These are phyloP conservation scores for Hoplias malabaricus DNA, from an alignment of 2,113 vertebrate species.

Conservation along the genomic window DNA sequence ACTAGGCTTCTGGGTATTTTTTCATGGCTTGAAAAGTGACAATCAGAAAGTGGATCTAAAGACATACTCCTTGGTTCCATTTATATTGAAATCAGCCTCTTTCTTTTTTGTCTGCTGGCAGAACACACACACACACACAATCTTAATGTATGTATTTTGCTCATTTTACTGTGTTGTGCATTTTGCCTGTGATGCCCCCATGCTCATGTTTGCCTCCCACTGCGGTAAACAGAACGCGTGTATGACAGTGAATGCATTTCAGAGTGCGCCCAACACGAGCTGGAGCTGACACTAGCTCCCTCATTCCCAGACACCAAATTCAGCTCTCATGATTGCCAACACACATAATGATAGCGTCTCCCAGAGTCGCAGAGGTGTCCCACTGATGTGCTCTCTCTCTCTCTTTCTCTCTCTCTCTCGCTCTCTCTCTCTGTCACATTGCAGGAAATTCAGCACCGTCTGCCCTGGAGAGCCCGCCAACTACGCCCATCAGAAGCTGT, in stretches of 20 bases:
- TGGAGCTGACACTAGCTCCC: conserved; percentile 69
- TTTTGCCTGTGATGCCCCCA: conserved; percentile 64
- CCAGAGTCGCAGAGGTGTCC: conserved; percentile 75
- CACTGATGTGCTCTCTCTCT: conserved; percentile 67
- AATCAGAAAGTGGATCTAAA: conserved; percentile 73
- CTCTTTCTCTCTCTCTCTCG: conserved; percentile 59
- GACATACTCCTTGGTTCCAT: conserved; percentile 72
- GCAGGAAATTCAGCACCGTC: conserved; percentile 66
- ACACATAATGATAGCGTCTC: conserved; percentile 87
- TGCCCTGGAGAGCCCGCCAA: conserved; percentile 67
- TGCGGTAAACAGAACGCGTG: conserved; percentile 78
- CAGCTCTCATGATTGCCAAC: conserved; percentile 81
- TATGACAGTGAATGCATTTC: conserved; percentile 77
- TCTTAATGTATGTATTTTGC: conserved; percentile 80
- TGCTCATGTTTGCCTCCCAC: conserved; percentile 75
- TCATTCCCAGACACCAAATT: conserved; percentile 80
- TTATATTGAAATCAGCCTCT: conserved; percentile 82
- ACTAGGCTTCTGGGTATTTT: conserved; percentile 72
- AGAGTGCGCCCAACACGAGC: conserved; percentile 67
- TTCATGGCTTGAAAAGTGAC: conserved; percentile 65
- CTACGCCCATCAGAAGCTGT: conserved; percentile 75
- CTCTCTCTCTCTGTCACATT: conserved; percentile 76
- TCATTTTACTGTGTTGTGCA: conserved; percentile 75
- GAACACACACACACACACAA: conserved; percentile 71
- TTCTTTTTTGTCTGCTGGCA: conserved; percentile 58